phyloP scores from a whole-genome alignment of 2,113 vertebrate species.

The Baryphthengus martii region DNA sequence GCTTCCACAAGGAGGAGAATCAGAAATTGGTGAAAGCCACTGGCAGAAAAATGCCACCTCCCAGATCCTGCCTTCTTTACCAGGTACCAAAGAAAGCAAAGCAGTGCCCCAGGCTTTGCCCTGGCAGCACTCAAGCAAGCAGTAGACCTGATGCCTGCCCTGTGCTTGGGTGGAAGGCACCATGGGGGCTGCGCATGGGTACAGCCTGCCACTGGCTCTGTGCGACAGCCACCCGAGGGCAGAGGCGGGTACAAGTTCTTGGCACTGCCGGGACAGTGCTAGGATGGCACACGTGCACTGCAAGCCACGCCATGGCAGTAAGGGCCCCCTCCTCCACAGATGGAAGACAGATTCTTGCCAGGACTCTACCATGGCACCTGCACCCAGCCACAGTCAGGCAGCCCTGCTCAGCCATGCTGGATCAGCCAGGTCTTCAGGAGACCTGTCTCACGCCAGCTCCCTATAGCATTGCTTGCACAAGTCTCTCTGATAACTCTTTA shows the following conservation, averaged over 20 bases:
- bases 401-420: background rate
- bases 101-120: background rate
- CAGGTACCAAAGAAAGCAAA: background rate
- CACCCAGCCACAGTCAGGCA: background rate
- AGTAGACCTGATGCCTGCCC: too few relatives aligned
- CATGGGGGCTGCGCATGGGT: accelerated
- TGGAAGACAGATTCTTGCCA: background rate
- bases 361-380: background rate
- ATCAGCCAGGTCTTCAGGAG: background rate
- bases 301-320: background rate
- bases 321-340: background rate
- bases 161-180: background rate
- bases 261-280: accelerated
- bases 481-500: background rate
- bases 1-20: background rate
- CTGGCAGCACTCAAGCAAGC: background rate
- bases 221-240: background rate
- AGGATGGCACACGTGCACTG: accelerated
- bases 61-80: background rate
- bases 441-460: accelerated
- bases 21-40: background rate
- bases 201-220: accelerated
- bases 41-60: background rate
- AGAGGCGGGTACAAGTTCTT: background rate
- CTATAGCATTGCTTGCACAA: accelerated